A percentile compares a stretch with the other conserved stretches of the same genome.
These are phyloP conservation scores for Unio delphinus DNA, from an alignment of 2,888 invertebrate species.

Conservation along the genomic window DNA sequence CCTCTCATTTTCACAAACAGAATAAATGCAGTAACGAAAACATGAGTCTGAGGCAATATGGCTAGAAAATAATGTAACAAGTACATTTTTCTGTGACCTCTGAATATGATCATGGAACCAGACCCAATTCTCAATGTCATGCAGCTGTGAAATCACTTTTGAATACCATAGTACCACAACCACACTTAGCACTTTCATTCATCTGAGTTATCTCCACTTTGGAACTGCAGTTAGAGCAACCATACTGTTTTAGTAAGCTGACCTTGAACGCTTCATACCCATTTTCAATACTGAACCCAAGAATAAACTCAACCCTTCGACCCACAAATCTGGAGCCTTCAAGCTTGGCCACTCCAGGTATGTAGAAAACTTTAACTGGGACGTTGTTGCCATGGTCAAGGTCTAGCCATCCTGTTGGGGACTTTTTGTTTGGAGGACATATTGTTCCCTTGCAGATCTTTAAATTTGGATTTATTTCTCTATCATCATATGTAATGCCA, in stretches of 20 bases:
- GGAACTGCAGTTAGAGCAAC: slow-evolving; percentile 9
- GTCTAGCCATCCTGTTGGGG: slow-evolving; percentile 19
- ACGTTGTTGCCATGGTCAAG: slow-evolving; percentile 31
- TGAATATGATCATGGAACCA: too few species aligned
- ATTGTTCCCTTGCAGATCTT: slow-evolving; percentile 27
- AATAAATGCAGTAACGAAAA: too few species aligned
- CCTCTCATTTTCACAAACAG: too few species aligned
- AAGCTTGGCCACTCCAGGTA: slow-evolving; percentile 17
- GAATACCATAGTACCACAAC: too few species aligned
- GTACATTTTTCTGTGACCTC: too few species aligned
- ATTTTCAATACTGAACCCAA: slow-evolving; percentile 20
- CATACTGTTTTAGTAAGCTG: slow-evolving; percentile 8
- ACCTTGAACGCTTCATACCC: slow-evolving; percentile 25
- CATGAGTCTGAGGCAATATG: too few species aligned
- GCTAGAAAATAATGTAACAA: too few species aligned
- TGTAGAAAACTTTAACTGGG: slow-evolving; percentile 25
- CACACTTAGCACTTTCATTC: slow-evolving; percentile 3
- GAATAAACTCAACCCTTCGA: slow-evolving; percentile 25
- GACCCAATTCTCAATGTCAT: too few species aligned
- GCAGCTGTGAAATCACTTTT: too few species aligned
- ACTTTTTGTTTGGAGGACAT: slow-evolving; percentile 30
- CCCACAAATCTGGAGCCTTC: slow-evolving; percentile 18
- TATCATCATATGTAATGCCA: slow-evolving; percentile 13
- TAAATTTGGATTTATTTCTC: slow-evolving; percentile 6
- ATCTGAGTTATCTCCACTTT: slow-evolving; percentile 9